A percentile compares a stretch with the other conserved stretches of the same genome.
phyloP scores from a whole-genome alignment of 2,113 vertebrate species.

The mouse (Mus musculus) region DNA sequence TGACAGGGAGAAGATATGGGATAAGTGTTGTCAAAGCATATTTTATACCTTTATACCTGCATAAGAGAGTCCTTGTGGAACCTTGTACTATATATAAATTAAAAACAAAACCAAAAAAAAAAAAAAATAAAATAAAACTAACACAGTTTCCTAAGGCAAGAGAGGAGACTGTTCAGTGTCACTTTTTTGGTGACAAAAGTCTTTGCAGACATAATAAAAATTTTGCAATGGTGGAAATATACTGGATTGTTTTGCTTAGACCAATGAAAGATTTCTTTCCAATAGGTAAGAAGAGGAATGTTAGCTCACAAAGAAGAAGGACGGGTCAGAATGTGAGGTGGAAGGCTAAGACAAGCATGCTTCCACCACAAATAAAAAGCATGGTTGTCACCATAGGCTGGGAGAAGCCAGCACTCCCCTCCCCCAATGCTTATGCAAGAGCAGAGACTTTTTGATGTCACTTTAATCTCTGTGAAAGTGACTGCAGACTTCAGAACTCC shows the following conservation, averaged over 20 bases:
- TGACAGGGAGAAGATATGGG: no score
- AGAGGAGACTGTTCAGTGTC: background rate
- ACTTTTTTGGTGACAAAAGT: background rate
- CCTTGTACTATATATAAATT: no score
- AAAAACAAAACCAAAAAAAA: background rate
- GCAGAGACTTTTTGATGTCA: fast-evolving
- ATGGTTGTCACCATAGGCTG: background rate
- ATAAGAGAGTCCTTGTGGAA: background rate
- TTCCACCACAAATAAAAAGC: background rate
- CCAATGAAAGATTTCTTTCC: background rate
- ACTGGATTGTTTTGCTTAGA: background rate
- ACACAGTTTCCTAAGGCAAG: background rate
- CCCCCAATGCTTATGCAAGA: background rate
- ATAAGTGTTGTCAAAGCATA: background rate
- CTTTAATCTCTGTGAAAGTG: background rate
- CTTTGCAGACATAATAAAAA: background rate
- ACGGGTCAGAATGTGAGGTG: background rate
- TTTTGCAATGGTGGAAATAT: background rate
- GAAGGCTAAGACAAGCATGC: background rate
- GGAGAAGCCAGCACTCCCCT: background rate
- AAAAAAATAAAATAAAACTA: background rate
- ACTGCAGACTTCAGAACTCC: background rate
- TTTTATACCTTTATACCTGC: no score
- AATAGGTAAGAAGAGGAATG: background rate
- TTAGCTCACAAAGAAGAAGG: background rate